phyloP scores from a whole-genome alignment of 2,888 invertebrate species.

The Lomographa bimaculata region DNA sequence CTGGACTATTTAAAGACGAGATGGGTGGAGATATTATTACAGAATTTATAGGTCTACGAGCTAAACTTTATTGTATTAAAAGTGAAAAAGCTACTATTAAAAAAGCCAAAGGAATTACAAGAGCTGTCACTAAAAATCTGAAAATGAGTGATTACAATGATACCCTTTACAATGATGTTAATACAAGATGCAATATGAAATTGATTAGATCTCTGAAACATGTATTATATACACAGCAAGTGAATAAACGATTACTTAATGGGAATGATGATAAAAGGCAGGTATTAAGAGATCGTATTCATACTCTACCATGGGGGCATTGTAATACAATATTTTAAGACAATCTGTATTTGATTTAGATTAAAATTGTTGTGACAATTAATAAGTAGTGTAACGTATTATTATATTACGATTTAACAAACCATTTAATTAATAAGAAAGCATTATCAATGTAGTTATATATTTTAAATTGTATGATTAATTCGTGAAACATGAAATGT shows the following conservation, averaged over 20 bases:
- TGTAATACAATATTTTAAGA: slow-evolving; percentile 1
- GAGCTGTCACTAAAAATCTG: neutral
- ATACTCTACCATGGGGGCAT: slow-evolving; percentile 9
- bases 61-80: slow-evolving; percentile 20
- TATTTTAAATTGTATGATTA: too few relatives aligned
- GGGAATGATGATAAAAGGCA: slow-evolving; percentile 13
- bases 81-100: neutral
- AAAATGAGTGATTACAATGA: neutral
- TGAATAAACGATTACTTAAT: slow-evolving; percentile 5
- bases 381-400: neutral
- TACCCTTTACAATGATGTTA: neutral
- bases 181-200: slow-evolving; percentile 7
- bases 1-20: slow-evolving; percentile 19
- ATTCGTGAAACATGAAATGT: too few relatives aligned
- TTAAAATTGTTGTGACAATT: neutral
- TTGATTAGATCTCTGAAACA: slow-evolving; percentile 7
- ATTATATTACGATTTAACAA: too few relatives aligned
- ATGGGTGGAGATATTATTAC: slow-evolving; percentile 17
- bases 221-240: slow-evolving; percentile 5
- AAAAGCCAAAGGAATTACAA: slow-evolving; percentile 1
- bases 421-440: too few relatives aligned
- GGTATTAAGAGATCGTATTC: neutral
- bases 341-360: neutral
- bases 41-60: slow-evolving; percentile 17
- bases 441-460: too few relatives aligned